These are phyloP conservation scores for Melieria crassipennis DNA, from an alignment of 2,888 invertebrate species.

Conservation along the genomic window DNA sequence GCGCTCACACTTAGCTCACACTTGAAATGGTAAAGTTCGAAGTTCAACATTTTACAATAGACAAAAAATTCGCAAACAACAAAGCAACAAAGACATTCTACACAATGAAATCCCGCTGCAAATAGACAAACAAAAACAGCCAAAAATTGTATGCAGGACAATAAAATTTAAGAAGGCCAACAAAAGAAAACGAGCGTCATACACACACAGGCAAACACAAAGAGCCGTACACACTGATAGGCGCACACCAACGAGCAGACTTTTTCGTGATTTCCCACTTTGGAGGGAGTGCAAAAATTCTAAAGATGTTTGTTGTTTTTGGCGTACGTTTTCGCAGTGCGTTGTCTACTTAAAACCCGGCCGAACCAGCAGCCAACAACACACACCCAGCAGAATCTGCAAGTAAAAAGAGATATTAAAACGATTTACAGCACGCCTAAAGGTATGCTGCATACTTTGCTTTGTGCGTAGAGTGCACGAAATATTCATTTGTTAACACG, in stretches of 20 bases:
- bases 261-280: neutral
- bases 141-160: neutral
- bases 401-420: neutral
- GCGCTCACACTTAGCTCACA: no score
- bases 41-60: no score
- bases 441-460: slow-evolving; percentile 29
- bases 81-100: no score
- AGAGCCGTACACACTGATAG: neutral
- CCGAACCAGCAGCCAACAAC: neutral
- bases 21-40: no score
- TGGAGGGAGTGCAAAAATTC: neutral
- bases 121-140: no score
- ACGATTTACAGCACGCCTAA: slow-evolving; percentile 23
- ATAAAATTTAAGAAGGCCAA: neutral
- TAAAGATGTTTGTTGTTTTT: slow-evolving; percentile 5
- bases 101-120: no score
- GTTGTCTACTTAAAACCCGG: neutral
- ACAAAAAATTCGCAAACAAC: no score
- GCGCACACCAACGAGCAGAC: neutral
- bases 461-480: neutral
- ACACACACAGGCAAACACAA: neutral
- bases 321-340: neutral
- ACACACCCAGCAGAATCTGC: neutral
- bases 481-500: neutral
- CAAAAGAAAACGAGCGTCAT: neutral